A percentile compares a stretch with the other conserved stretches of the same genome.
Evolutionary conservation across 2,797 vertebrate species (phyloP).

Genomic region (Phrynocephalus forsythii): DNA sequence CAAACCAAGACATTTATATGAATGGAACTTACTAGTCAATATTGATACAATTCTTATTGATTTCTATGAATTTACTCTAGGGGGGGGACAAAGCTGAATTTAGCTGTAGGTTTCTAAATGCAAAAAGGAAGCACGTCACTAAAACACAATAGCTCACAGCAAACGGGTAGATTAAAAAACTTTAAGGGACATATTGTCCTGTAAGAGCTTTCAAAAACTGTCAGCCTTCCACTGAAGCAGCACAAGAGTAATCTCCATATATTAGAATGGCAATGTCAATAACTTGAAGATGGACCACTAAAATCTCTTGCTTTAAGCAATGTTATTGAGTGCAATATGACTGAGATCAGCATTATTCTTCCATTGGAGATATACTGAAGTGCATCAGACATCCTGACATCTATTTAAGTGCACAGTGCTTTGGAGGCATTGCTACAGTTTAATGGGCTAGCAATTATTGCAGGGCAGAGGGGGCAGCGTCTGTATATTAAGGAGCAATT

Average conservation of each 20-base stretch:
- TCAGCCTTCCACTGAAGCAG: background rate
- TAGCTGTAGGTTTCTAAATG: background rate
- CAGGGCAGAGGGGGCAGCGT: background rate
- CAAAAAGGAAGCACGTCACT: background rate
- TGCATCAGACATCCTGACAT: background rate
- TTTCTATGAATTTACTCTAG: too few species aligned
- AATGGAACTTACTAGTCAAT: too few species aligned
- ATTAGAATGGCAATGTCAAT: background rate
- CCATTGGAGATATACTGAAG: background rate
- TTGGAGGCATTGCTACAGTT: background rate
- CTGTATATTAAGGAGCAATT: background rate
- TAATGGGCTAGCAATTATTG: background rate
- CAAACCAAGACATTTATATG: too few species aligned
- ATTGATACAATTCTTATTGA: too few species aligned
- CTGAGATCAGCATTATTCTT: slow-evolving; percentile 18
- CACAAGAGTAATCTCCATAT: slow-evolving; percentile 6
- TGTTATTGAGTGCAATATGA: slow-evolving; percentile 15
- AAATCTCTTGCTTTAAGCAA: slow-evolving; percentile 10
- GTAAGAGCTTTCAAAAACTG: background rate
- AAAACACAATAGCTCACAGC: background rate
- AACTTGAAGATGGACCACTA: background rate
- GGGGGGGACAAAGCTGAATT: too few species aligned
- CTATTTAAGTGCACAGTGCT: slow-evolving; percentile 40
- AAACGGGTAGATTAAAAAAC: background rate
- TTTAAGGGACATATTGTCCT: background rate